Percentiles rank a stretch among this genome's conserved stretches.
Conservation (phyloP, 1,140 invertebrate genomes). For the Pachyrhynchus sulphureomaculatus region DNA sequence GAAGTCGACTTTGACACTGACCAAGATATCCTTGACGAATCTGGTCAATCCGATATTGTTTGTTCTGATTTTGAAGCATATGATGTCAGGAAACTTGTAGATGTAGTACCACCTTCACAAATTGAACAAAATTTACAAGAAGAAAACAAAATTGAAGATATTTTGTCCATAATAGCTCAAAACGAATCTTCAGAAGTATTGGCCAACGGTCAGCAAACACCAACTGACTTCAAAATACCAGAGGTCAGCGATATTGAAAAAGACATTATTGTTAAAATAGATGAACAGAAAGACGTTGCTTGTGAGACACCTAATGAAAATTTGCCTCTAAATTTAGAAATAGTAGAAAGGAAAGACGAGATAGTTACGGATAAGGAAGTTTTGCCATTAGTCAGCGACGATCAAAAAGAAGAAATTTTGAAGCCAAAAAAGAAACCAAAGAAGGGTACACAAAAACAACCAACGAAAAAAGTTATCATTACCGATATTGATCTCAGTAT, state of each 20-base stretch:
- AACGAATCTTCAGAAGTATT: slow-evolving; percentile 1
- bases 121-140: slow-evolving; percentile 5
- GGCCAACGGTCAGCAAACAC: background rate
- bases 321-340: background rate
- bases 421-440: slow-evolving; percentile 40
- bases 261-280: slow-evolving; percentile 23
- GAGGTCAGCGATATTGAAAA: slow-evolving; percentile 36
- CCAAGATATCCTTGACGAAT: slow-evolving; percentile 12
- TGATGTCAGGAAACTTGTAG: slow-evolving; percentile 38
- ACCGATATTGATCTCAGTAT: slow-evolving; percentile 38
- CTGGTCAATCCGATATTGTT: background rate
- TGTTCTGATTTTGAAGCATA: slow-evolving; percentile 38
- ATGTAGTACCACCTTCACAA: slow-evolving; percentile 35
- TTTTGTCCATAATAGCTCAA: slow-evolving; percentile 31
- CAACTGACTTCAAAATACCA: slow-evolving; percentile 5
- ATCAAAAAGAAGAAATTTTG: slow-evolving; percentile 8
- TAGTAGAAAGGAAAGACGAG: background rate
- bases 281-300: background rate
- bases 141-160: slow-evolving; percentile 27
- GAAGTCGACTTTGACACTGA: slow-evolving; percentile 10
- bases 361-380: background rate
- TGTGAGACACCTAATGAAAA: background rate
- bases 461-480: slow-evolving; percentile 43
- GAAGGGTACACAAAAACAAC: slow-evolving; percentile 31
- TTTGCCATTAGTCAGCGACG: background rate